Evolutionary conservation across 2,888 invertebrate genomes (phyloP), one percentile per base, ranked within the genome.

Genomic region (Xanthorhoe designata): DNA sequence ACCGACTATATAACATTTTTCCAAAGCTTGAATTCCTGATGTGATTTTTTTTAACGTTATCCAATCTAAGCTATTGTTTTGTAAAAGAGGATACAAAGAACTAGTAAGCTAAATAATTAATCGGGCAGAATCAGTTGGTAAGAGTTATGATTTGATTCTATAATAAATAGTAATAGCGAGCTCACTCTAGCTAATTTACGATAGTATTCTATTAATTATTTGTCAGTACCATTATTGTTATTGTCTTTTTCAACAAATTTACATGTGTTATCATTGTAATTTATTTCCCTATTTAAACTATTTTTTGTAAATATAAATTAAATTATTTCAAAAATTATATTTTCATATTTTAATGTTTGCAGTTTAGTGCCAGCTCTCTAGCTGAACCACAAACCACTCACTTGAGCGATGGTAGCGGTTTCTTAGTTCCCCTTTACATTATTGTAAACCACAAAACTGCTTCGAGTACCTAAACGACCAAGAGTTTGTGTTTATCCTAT

Each of bases 361-460:
- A 42, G 38, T 13, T 53, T 53, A 17, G 32, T 35, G 9, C 8
- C 54, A 13, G 18, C 9, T 35, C 9, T 4, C 49, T 49, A 47
- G 24, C 38, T 52, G 7, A 42, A 59, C 61, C 62, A 29, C 51
- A 56, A 62, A 62, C 51, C 42, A 42, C 59, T 59, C 13, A 18
- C 42, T 51, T 56, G 51, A 57, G 13, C 35, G 29, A 18, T n/a
- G n/a, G n/a, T 42, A 51, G 62, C 18, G 56, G 56, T 56, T 42
- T 45, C n/a, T 32, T 42, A 15, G 24, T 42, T 55, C 18, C 15
- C 38, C 10, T 35, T 38, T 49, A 50, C 18, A 50, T 24, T 9
- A 49, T 29, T 47, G 47, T 24, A 19, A 35, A 61, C 61, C 61
- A 49, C 61, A 54, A 54, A 61, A 32, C 47, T 32, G 47, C 32